Evolutionary conservation across 2,113 vertebrate species (phyloP), one percentile per base, ranked within the genome.

Genomic region (Dolichallabes microphthalmus): DNA sequence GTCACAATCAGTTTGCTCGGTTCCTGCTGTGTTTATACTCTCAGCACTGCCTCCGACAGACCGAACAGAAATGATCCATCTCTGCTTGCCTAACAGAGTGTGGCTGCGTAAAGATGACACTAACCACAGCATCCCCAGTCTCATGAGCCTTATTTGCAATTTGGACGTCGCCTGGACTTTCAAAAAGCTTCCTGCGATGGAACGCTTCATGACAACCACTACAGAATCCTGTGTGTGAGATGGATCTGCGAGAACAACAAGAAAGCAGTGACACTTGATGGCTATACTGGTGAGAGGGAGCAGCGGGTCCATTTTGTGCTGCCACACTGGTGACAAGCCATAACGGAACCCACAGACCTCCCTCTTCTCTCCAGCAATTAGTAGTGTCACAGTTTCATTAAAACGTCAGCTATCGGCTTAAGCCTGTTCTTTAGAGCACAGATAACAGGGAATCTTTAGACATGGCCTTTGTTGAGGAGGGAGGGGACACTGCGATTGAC

Each of bases 301-400:
- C 75, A n/a, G 75, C 68, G 50, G 77, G 82, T 82, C 84, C 13
- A 74, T 57, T 75, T 69, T 87, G 85, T 60, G 87, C 91, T 88
- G 86, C 81, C 82, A 88, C 88, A 89, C 82, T 53, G 78, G 52
- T 81, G 77, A 87, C 93, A 93, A 89, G 57, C 69, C 73, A 87
- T 92, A 92, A 89, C 90, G 84, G 91, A 88, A 89, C 93, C 87
- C 92, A 92, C 92, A 92, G 64, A 69, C 45, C 60, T 63, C 25
- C 6, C 45, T 68, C 90, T 90, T 89, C 82, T 79, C 92, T 92
- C 94, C 94, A 95, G 94, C 95, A 96, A 95, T 96, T 97, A 96
- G 94, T 85, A 39, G 90, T 90, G 94, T 91, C 92, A 94, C 91
- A 88, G 92, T 95, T 95, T 95, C 93, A 92, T 96, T 96, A 96